Percentiles rank a stretch among this genome's conserved stretches.
phyloP scores from a whole-genome alignment of 2,113 vertebrate species.

The Perca fluviatilis region DNA sequence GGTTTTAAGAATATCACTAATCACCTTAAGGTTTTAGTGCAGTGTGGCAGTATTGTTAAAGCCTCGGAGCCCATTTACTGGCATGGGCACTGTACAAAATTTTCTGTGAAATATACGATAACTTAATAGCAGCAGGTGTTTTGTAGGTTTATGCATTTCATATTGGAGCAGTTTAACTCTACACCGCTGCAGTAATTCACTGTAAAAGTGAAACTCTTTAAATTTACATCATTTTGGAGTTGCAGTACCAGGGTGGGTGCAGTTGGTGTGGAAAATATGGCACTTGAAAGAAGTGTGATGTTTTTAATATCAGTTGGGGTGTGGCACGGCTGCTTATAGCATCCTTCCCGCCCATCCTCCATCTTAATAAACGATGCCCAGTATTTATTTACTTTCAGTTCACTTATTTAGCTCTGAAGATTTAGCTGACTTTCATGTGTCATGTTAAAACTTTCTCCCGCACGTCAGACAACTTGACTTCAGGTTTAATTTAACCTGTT shows the following conservation, averaged over 20 bases:
- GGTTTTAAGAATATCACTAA: slow-evolving; percentile 87
- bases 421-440: slow-evolving; percentile 19
- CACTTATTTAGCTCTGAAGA: slow-evolving; percentile 17
- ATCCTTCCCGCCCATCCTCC: background rate
- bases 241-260: background rate
- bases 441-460: slow-evolving; percentile 27
- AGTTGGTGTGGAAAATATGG: slow-evolving; percentile 9
- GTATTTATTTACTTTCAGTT: slow-evolving; percentile 21
- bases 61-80: slow-evolving; percentile 74
- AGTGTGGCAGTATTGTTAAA: slow-evolving; percentile 76
- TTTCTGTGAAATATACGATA: slow-evolving; percentile 45
- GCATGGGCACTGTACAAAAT: slow-evolving; percentile 56
- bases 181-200: background rate
- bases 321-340: slow-evolving; percentile 1
- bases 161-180: slow-evolving; percentile 1
- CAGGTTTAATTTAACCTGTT: slow-evolving; percentile 37
- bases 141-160: slow-evolving; percentile 27
- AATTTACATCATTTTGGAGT: background rate
- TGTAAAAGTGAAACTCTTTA: background rate
- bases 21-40: slow-evolving; percentile 87
- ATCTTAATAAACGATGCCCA: background rate
- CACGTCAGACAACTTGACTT: slow-evolving; percentile 29
- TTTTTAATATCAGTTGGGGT: background rate
- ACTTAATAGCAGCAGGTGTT: slow-evolving; percentile 30
- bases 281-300: background rate